Conservation (phyloP, 1,140 invertebrate species). For the Triops cancriformis region DNA sequence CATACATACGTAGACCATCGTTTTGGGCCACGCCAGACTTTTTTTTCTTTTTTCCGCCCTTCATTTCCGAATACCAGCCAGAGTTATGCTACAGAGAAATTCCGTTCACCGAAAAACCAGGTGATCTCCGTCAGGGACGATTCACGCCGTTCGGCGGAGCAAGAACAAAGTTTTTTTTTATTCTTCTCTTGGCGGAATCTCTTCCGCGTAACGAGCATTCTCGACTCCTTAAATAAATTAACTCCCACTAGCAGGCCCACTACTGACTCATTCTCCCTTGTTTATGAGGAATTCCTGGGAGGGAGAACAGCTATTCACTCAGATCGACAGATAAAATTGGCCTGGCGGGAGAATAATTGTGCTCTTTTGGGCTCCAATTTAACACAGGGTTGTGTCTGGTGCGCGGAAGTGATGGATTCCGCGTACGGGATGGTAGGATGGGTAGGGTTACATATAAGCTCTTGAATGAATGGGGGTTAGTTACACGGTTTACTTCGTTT, state of each 20-base stretch:
- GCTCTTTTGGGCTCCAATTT: too few relatives aligned
- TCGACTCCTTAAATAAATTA: neutral
- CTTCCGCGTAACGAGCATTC: neutral
- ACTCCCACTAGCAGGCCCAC: neutral
- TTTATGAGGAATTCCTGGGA: neutral
- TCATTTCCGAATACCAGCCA: neutral
- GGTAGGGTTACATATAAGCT: too few relatives aligned
- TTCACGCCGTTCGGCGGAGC: neutral
- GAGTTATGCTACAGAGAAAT: neutral
- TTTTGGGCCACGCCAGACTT: neutral
- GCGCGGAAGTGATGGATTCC: too few relatives aligned
- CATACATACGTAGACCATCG: neutral
- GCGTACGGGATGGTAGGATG: too few relatives aligned
- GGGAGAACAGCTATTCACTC: neutral
- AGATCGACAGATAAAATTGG: too few relatives aligned
- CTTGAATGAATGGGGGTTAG: neutral
- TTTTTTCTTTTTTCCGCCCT: neutral
- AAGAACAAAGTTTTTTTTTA: neutral
- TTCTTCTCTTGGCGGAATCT: neutral
- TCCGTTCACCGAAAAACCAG: neutral
- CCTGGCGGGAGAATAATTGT: too few relatives aligned
- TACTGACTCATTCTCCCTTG: too few relatives aligned
- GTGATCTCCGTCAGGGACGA: neutral
- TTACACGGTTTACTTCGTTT: neutral
- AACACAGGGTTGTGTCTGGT: too few relatives aligned